phyloP scores from a whole-genome alignment of 2,113 vertebrate genomes.

The rat (Rattus norvegicus) region DNA sequence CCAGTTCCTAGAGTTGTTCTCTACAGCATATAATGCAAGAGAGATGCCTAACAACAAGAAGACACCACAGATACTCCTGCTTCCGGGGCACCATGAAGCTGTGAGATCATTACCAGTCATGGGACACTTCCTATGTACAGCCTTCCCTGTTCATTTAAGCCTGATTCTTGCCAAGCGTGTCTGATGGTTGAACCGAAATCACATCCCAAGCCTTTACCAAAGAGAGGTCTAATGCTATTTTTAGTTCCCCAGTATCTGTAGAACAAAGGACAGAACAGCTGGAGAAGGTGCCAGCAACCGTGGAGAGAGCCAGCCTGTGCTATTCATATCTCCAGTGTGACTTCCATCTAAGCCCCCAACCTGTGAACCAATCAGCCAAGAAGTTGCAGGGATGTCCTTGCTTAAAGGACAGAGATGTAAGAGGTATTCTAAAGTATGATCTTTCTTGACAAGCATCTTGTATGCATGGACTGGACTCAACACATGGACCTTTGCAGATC shows the following conservation, averaged over 20 bases:
- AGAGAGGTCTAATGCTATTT: background rate
- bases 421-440: background rate
- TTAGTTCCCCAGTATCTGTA: background rate
- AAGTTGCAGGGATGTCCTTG: background rate
- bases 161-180: background rate
- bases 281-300: background rate
- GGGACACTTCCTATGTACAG: background rate
- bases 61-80: background rate
- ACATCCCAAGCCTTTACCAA: background rate
- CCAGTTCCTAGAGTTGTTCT: background rate
- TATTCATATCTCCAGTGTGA: background rate
- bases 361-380: background rate
- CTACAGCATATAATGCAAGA: background rate
- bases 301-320: background rate
- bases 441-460: background rate
- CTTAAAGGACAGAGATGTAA: background rate
- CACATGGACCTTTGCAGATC: background rate
- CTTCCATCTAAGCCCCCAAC: background rate
- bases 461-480: background rate
- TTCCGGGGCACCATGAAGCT: background rate
- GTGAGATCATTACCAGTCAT: background rate
- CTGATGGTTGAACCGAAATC: slow-evolving; percentile 7
- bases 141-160: too few relatives aligned
- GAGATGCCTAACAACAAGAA: background rate
- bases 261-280: background rate